Evolutionary conservation across 1,140 invertebrate species (phyloP), one percentile per base, ranked within the genome.

Genomic region (Sogatella furcifera): DNA sequence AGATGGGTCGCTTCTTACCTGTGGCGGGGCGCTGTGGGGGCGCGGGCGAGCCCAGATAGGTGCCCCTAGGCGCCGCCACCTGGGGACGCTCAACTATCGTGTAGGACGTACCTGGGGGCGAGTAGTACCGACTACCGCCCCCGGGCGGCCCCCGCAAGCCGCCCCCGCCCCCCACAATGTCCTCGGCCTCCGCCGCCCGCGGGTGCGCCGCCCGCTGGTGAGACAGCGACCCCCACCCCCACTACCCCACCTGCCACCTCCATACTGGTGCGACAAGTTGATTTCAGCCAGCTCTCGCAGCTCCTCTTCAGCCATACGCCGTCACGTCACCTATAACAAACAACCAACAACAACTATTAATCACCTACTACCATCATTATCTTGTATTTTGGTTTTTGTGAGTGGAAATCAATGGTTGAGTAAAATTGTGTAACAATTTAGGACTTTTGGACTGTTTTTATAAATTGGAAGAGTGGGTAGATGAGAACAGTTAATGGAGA

Each of bases 71-170:
- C 64, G 84, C 86, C 61, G 85, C n/a, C n/a, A n/a, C n/a, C n/a
- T n/a, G 84, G 34, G 86, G 86, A 54, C 87, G 78, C 74, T 90
- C 88, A 66, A 90, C 83, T 71, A 90, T 90, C 65, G 88, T 90
- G 74, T 90, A 90, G 46, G 86, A 89, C 60, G 88, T 90, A 52
- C 88, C 78, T 19, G 78, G 78, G n/a, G 78, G 78, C 44, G 78
- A 79, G 68, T 79, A 79, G 66, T 79, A 80, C 5, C 69, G 59
- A 43, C 68, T 63, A 9, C 65, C 65, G 15, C 65, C 55, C 13
- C 55, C 55, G 28, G 73, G n/a, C n/a, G n/a, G n/a, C n/a, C 74
- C 10, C 65, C 65, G 14, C 65, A 52, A 10, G 58, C 72, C 69
- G 17, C 73, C 71, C 24, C 71, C 67, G 38, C 65, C 55, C 14